Base-by-base conservation (phyloP, 2,113 vertebrate species). In the Ornithorhynchus anatinus region DNA sequence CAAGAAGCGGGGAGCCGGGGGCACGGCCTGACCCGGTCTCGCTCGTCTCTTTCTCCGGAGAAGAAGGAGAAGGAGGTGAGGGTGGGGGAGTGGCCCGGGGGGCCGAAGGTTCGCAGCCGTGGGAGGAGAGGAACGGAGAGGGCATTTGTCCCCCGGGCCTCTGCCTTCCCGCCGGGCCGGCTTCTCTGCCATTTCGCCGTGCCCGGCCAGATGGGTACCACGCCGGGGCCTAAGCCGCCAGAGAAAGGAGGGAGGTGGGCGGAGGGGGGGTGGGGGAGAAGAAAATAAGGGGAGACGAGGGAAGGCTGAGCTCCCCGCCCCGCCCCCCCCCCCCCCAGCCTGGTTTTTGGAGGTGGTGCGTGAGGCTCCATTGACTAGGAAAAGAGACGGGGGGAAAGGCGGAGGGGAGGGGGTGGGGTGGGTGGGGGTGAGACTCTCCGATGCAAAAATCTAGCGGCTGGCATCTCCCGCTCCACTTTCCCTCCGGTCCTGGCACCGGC, bases 31-130 rank as follows among this genome's bases (percentile, higher is more conserved):
- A 72, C 60, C n/a, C n/a, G 44, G 53, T 59, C 79, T 75, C 69
- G 74, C 65, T 54, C 71, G 63, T 64, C 40, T 57, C 78, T 68
- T 69, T 36, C 62, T 78, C 35, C 67, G 50, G 87, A 85, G 85
- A 82, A 84, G 71, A 79, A 17, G 63, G 20, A 29, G n/a, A 20
- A 43, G 37, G 22, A 25, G 20, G 19, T 22, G 17, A 25, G 36
- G 48, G 50, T 23, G 56, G 25, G 8, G 19, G 20, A 27, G 29
- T 31, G 53, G 79, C 80, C 92, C 89, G 90, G 85, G 75, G 89
- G 72, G 72, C 81, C 91, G 92, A 86, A 84, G 81, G 91, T 86
- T 93, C 88, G 88, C 86, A 87, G 92, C 89, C 89, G 87, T 87
- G 78, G 78, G 77, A 88, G 91, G 88, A 92, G 91, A 90, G 87